phyloP scores from a whole-genome alignment of 2,797 vertebrate genomes.

The Lagorchestes hirsutus region DNA sequence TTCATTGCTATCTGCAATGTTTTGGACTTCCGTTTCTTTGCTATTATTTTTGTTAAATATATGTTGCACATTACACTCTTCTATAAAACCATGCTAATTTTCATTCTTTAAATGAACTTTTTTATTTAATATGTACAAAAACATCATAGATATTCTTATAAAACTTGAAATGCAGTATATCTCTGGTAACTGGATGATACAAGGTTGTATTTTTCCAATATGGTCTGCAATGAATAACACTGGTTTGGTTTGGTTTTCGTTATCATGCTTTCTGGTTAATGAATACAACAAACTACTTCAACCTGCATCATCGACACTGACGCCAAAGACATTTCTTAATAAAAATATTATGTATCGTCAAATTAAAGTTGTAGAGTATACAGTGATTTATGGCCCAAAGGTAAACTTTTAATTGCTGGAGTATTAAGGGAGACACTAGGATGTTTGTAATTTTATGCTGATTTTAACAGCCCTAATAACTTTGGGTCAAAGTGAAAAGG shows the following conservation, averaged over 20 bases:
- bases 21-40: background rate
- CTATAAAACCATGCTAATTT: background rate
- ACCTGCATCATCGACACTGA: background rate
- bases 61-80: background rate
- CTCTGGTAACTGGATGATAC: background rate
- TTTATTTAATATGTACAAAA: background rate
- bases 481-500: constrained; percentile 29
- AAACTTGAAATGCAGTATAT: background rate
- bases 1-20: background rate
- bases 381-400: background rate
- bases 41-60: background rate
- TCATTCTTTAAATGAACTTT: background rate
- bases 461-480: constrained; percentile 3
- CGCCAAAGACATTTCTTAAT: background rate
- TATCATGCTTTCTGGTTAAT: background rate
- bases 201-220: background rate
- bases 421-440: constrained; percentile 12
- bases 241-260: background rate
- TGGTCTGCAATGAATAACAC: background rate
- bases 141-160: background rate
- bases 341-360: background rate
- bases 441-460: constrained; percentile 41
- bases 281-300: background rate
- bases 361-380: background rate
- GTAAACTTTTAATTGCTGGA: constrained; percentile 36